These are phyloP conservation scores for Nyctalus aviator DNA, from an alignment of 2,797 vertebrate species.

Conservation along the genomic window DNA sequence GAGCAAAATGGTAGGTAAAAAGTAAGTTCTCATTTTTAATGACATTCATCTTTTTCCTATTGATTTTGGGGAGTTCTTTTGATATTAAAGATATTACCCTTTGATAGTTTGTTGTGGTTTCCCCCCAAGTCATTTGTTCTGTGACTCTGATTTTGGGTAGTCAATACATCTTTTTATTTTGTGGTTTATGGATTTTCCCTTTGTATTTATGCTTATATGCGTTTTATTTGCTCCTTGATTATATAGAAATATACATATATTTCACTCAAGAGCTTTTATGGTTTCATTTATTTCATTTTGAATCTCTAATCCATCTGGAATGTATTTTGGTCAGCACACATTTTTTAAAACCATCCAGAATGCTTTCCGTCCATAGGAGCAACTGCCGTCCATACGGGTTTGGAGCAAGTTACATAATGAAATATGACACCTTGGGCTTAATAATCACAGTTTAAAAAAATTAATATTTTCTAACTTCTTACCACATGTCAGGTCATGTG, in stretches of 20 bases:
- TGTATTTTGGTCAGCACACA: conserved; percentile 60
- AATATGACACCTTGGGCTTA: conserved; percentile 35
- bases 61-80: neutral
- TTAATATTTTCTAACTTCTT: conserved; percentile 10
- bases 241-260: conserved; percentile 48
- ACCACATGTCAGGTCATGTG: neutral
- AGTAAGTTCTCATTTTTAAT: neutral
- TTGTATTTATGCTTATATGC: conserved; percentile 46
- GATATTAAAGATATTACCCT: neutral
- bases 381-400: neutral
- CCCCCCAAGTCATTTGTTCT: neutral
- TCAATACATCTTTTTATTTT: conserved; percentile 50
- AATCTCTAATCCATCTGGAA: conserved; percentile 71
- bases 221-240: conserved; percentile 45
- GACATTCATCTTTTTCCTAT: neutral
- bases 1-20: neutral
- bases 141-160: conserved; percentile 9
- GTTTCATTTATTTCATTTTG: conserved; percentile 68
- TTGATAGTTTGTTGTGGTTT: neutral
- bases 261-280: conserved; percentile 59
- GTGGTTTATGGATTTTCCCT: conserved; percentile 59
- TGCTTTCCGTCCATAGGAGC: conserved; percentile 9
- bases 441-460: conserved; percentile 9
- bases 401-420: neutral
- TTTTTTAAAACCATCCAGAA: conserved; percentile 19